phyloP scores from a whole-genome alignment of 1,140 invertebrate genomes.

The Phortica variegata region DNA sequence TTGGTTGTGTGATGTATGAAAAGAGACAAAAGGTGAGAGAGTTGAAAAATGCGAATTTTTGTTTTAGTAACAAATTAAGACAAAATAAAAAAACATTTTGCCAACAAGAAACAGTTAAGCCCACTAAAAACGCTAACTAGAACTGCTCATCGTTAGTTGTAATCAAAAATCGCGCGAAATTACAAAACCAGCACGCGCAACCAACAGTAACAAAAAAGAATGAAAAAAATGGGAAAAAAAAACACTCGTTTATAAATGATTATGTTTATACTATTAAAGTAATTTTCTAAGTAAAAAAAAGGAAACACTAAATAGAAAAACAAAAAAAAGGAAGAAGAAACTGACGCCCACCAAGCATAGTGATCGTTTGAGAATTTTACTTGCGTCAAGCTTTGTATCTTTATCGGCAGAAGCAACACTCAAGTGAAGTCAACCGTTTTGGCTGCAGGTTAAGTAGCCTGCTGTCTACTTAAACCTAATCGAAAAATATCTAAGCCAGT shows the following conservation, averaged over 20 bases:
- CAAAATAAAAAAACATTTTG: no score
- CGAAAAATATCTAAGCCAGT: slow-evolving; percentile 30
- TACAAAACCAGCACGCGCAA: no score
- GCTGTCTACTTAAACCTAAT: slow-evolving; percentile 52
- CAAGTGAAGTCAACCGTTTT: slow-evolving; percentile 49
- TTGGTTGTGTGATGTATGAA: no score
- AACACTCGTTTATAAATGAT: slow-evolving; percentile 33
- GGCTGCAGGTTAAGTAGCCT: slow-evolving; percentile 49
- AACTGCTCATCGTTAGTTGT: slow-evolving; percentile 9
- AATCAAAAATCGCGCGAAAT: no score
- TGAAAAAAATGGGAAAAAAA: no score
- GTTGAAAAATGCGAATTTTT: neutral
- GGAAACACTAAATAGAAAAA: slow-evolving; percentile 26
- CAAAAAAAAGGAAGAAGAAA: slow-evolving; percentile 9
- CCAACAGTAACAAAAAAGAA: no score
- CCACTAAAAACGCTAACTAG: slow-evolving; percentile 12
- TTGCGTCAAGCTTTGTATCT: neutral
- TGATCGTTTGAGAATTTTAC: slow-evolving; percentile 7
- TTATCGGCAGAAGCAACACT: slow-evolving; percentile 2
- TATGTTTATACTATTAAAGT: slow-evolving; percentile 55
- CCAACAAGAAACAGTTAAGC: no score
- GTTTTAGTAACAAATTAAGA: no score
- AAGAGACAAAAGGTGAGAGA: no score
- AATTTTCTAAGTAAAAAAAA: slow-evolving; percentile 38
- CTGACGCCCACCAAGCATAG: slow-evolving; percentile 35